These are phyloP conservation scores for Coccyzus lansbergi DNA, from an alignment of 2,797 vertebrate species.

Conservation along the genomic window DNA sequence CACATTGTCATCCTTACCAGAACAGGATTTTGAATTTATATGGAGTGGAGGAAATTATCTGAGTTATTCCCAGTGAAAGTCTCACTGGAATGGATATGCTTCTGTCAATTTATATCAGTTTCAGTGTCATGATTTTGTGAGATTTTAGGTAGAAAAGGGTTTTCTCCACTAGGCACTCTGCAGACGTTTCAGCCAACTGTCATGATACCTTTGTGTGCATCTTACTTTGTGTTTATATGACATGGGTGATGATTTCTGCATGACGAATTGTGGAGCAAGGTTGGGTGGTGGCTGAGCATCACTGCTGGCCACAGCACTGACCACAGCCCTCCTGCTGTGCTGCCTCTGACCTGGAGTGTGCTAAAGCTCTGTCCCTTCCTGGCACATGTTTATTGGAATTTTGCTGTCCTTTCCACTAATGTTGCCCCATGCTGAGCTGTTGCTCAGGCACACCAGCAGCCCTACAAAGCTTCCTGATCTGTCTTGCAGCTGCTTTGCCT, in stretches of 20 bases:
- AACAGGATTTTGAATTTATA: neutral
- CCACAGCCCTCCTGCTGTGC: neutral
- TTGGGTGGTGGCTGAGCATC: neutral
- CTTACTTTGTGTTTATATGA: neutral
- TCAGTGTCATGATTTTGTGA: neutral
- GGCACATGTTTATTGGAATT: neutral
- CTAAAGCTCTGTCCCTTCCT: neutral
- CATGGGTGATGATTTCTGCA: accelerated
- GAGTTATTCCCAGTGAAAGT: neutral
- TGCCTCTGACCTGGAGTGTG: neutral
- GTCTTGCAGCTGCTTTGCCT: neutral
- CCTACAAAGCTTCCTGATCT: neutral
- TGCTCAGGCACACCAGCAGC: neutral
- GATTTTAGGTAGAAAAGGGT: neutral
- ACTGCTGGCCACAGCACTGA: accelerated
- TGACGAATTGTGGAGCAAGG: neutral
- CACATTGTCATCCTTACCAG: neutral
- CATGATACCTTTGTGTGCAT: accelerated
- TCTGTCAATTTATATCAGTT: neutral
- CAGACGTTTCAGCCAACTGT: neutral
- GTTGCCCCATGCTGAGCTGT: neutral
- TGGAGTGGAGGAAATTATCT: neutral
- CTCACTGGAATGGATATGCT: neutral
- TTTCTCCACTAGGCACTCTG: neutral
- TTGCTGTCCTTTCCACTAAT: neutral